Evolutionary conservation across 2,113 vertebrate genomes (phyloP).

Genomic region (Hippocampus zosterae): DNA sequence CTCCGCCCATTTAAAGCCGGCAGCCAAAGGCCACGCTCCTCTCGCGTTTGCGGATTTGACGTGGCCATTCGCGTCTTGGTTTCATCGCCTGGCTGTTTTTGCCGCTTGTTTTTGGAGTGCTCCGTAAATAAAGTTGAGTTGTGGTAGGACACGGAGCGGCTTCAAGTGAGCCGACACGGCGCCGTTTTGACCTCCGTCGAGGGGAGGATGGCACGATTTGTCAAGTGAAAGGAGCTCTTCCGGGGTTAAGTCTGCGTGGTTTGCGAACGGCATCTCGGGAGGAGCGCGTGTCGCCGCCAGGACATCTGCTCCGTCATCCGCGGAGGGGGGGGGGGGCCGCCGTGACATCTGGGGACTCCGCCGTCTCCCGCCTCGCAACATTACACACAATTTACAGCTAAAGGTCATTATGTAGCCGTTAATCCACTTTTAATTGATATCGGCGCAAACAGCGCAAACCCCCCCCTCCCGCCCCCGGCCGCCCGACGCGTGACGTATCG

Average conservation of each 20-base stretch:
- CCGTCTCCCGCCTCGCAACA: constrained; percentile 84
- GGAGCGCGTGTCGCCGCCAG: constrained; percentile 77
- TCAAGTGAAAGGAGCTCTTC: constrained; percentile 1
- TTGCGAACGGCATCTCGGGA: constrained; percentile 56
- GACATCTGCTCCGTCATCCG: constrained; percentile 83
- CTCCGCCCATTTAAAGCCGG: too few relatives aligned
- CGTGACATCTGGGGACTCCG: constrained; percentile 84
- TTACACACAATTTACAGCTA: constrained; percentile 86
- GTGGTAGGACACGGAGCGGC: too few relatives aligned
- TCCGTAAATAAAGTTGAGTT: too few relatives aligned
- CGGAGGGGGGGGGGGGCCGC: constrained; percentile 71
- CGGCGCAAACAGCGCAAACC: constrained; percentile 79
- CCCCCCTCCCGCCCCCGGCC: constrained; percentile 33
- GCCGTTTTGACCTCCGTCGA: neutral
- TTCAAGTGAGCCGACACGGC: too few relatives aligned
- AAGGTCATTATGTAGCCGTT: constrained; percentile 83
- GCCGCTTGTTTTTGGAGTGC: too few relatives aligned
- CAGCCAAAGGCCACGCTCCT: too few relatives aligned
- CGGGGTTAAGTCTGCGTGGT: neutral
- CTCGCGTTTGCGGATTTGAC: too few relatives aligned
- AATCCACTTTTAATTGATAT: constrained; percentile 86
- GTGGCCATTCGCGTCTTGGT: too few relatives aligned
- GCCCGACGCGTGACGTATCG: constrained; percentile 71
- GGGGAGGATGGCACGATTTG: neutral
- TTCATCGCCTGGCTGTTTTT: too few relatives aligned